phyloP scores from a whole-genome alignment of 2,888 invertebrate genomes.

The Drosophila mimetica region DNA sequence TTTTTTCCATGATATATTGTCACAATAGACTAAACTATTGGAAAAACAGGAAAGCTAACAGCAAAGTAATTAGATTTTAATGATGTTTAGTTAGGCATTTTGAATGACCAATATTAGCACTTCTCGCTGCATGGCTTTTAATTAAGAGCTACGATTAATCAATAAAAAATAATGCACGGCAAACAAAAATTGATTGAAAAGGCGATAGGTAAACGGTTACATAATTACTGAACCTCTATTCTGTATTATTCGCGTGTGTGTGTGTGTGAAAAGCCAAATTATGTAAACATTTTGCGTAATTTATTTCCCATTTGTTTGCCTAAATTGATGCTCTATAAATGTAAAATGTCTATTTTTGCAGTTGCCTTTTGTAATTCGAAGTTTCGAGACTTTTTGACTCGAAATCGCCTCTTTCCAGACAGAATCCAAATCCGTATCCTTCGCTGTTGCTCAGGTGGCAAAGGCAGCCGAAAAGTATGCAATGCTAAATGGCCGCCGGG shows the following conservation, averaged over 20 bases:
- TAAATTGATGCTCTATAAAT: background rate
- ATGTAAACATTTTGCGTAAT: background rate
- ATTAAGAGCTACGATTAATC: conserved; percentile 1
- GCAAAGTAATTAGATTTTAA: background rate
- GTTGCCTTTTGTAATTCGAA: background rate
- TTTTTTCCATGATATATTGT: too few species aligned
- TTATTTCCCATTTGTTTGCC: background rate
- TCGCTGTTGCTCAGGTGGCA: conserved; percentile 13
- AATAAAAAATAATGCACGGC: background rate
- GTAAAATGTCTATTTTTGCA: background rate
- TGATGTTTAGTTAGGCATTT: background rate
- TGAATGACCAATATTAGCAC: background rate
- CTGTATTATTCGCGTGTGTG: background rate
- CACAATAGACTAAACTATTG: background rate
- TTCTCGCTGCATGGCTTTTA: background rate
- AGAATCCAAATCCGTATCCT: background rate
- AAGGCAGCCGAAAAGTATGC: conserved; percentile 58
- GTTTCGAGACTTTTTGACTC: background rate
- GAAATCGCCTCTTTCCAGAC: background rate
- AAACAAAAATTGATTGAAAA: conserved; percentile 4
- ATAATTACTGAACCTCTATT: background rate
- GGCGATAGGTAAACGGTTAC: background rate
- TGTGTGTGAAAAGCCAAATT: background rate
- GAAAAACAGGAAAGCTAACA: background rate
- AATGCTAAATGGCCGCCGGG: conserved; percentile 40